phyloP scores from a whole-genome alignment of 2,888 invertebrate genomes.

The Liopterus haemorrhoidalis region DNA sequence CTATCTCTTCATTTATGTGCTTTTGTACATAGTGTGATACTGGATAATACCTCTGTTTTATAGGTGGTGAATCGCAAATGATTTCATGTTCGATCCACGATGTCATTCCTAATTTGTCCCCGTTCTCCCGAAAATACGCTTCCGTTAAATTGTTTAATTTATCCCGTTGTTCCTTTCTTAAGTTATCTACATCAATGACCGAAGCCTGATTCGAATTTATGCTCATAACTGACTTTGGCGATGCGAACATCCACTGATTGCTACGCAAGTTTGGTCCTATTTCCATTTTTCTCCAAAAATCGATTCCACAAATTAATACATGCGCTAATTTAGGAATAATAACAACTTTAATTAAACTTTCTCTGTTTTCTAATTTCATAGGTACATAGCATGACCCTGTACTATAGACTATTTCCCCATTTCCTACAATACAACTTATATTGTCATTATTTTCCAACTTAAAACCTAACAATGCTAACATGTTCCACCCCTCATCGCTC shows the following conservation, averaged over 20 bases:
- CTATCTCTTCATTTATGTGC: constrained; percentile 3
- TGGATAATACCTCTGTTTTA: constrained; percentile 19
- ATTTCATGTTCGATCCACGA: constrained; percentile 18
- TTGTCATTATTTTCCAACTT: no score
- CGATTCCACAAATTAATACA: constrained; percentile 22
- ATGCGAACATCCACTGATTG: constrained; percentile 9
- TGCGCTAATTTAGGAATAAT: constrained; percentile 23
- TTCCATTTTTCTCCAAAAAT: constrained; percentile 23
- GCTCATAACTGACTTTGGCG: no score
- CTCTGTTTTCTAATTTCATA: no score
- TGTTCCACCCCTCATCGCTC: no score
- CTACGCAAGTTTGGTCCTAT: no score
- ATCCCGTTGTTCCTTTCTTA: constrained; percentile 4
- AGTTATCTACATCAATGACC: no score
- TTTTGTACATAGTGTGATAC: constrained; percentile 14
- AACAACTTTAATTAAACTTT: constrained; percentile 18
- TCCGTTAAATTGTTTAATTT: neutral
- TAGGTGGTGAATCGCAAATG: constrained; percentile 9
- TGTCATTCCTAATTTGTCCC: constrained; percentile 15
- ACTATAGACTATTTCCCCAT: no score
- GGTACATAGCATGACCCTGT: no score
- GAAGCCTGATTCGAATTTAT: no score
- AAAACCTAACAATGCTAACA: no score
- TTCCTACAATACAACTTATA: no score
- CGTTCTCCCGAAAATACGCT: no score